These are phyloP conservation scores for Agelas oroides DNA, from an alignment of 37 sponge, comb jelly and placozoan genomes.

Conservation along the genomic window DNA sequence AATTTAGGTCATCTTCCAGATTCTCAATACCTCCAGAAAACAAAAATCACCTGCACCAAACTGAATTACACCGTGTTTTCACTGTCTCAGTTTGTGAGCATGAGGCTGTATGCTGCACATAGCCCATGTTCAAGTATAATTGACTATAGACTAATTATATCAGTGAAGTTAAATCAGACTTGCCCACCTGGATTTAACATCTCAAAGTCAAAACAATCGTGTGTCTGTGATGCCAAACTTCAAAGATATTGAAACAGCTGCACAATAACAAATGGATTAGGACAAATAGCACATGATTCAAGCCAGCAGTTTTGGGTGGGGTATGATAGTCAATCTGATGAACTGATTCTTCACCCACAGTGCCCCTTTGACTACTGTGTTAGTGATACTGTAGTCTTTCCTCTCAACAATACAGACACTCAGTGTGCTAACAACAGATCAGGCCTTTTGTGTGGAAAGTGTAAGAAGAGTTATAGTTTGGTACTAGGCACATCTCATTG, in stretches of 20 bases:
- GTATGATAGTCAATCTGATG: not conserved
- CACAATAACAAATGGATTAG: not conserved
- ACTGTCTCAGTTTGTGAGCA: no score
- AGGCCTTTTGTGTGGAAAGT: not conserved
- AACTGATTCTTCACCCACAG: not conserved
- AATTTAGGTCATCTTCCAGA: no score
- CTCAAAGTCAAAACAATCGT: no score
- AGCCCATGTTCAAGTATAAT: no score
- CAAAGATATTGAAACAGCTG: not conserved
- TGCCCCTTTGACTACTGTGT: constrained; percentile 24
- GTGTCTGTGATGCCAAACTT: no score
- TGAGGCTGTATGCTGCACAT: no score
- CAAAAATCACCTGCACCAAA: no score
- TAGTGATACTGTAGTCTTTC: not conserved
- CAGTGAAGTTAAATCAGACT: no score
- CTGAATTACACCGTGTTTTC: no score
- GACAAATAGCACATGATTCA: not conserved
- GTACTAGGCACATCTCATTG: not conserved
- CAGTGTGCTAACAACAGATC: not conserved
- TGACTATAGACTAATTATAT: no score
- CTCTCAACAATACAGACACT: not conserved
- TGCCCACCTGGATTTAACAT: no score
- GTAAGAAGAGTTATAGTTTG: not conserved
- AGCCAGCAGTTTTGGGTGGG: constrained; percentile 1
- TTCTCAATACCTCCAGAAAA: no score